Base-by-base conservation (phyloP, 1,140 invertebrate genomes). In the Stegodyphus dumicola region DNA sequence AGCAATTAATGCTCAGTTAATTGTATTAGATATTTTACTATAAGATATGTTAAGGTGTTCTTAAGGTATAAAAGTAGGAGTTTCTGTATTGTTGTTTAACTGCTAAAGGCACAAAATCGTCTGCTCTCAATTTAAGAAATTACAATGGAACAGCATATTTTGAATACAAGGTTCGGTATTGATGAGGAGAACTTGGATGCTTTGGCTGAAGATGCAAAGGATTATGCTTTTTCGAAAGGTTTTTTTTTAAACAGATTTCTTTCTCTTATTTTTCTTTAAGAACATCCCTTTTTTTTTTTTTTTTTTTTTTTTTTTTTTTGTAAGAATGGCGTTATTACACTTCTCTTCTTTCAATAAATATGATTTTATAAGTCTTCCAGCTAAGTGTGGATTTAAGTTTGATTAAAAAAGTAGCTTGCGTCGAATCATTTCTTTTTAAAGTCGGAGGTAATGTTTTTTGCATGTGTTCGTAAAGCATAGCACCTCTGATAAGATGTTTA, bases 201-300 rank as follows among this genome's bases (percentile, higher is more conserved):
- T 13, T 6, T 73, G 11, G 17, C 49, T n/a, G 33, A 81, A 65
- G 78, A 73, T 81, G 78, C 78, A 17, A 81, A 73, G 73, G 78
- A 81, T 73, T 81, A 18, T 64, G 78, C 78, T 5, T 51, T 81
- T 11, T 18, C 17, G 4, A 81, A 81, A 81, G 78, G 78, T 81
- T 11, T 60, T 11, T 60, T 11, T 60, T 15, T 1, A 11, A 60
- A 60, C 1, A 9, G 15, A 60, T 60, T 9, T 60, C 15, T 15
- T 11, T 9, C 56, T 11, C 4, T 60, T 60, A 2, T 60, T 60
- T 60, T 60, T 60, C 5, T 2, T 60, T 15, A 60, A 60, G 56
- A 15, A 60, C 7, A 60, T 7, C n/a, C n/a, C n/a, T 60, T 0
- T 11, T 60, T 5, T 60, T 60, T 2, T 1, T 11, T 11, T 5